Base-by-base conservation (phyloP, 2,888 invertebrate genomes). In the Caenorhabditis sulstoni region DNA sequence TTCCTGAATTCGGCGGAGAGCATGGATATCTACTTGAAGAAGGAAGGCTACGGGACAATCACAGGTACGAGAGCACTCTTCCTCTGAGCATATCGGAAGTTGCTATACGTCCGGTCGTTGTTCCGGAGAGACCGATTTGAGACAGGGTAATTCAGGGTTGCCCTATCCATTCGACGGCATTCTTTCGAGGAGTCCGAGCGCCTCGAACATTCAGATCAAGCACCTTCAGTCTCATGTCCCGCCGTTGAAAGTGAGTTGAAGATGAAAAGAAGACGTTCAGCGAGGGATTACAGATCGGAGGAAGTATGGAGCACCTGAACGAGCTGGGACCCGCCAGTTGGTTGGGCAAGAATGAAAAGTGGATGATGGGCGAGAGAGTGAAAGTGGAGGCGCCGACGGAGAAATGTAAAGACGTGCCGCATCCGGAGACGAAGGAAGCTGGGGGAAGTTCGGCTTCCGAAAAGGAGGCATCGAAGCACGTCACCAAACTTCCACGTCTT, bases 91-190 rank as follows among this genome's bases (percentile, higher is more conserved):
- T 45, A 29, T 41, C 29, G 55, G 49, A 61, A 61, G n/a, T 22
- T 22, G 61, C 49, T 53, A 55, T 64, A 66, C 52, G 39, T 77
- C 76, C 76, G 76, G 58, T 44, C 35, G 22, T 41, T 22, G 52
- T 41, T 44, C 44, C 23, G 14, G 39, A 41, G 29, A 29, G 4
- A 29, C 11, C 41, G 11, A 41, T 41, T 41, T 41, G 37, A 41
- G 41, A 41, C 41, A 41, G 3, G 29, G 4, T 29, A 14, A 44
- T 73, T 20, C 62, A 81, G 82, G 84, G 52, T 80, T 84, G 8
- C 84, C 84, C 1, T 84, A 82, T 76, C 84, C 84, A n/a, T 75
- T 82, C 23, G 84, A 84, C 45, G 81, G 81, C 16, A 78, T 84
- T 68, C 39, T 81, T 23, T 61, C 79, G 37, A 59, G 81, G 39